Percentiles rank a stretch among this genome's conserved stretches.
phyloP scores from a whole-genome alignment of 2,113 vertebrate species.

The Phoxinus phoxinus region DNA sequence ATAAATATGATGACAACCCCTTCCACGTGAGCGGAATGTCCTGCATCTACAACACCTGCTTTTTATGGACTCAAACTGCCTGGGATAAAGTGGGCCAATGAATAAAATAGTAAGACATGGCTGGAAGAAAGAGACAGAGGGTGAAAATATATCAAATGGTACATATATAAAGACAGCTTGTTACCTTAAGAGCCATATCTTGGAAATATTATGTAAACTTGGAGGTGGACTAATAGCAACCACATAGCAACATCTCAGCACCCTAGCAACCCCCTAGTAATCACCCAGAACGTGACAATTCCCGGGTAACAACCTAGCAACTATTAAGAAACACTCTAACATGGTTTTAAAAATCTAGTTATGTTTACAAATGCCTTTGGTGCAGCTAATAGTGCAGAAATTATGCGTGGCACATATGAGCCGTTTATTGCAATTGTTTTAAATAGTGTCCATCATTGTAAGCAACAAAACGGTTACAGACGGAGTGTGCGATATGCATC shows the following conservation, averaged over 20 bases:
- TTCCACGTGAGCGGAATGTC: background rate
- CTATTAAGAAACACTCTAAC: no score
- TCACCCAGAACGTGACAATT: no score
- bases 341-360: no score
- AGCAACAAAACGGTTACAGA: background rate
- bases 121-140: background rate
- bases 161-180: background rate
- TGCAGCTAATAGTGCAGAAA: no score
- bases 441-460: background rate
- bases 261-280: background rate
- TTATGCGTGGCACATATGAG: no score
- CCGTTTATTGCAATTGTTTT: background rate
- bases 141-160: background rate
- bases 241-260: background rate
- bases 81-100: constrained; percentile 33
- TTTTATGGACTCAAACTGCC: constrained; percentile 21
- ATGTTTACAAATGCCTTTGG: no score
- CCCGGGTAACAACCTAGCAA: no score
- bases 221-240: background rate
- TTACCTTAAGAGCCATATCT: background rate
- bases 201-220: background rate
- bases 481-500: background rate
- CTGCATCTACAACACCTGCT: constrained; percentile 17
- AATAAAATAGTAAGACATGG: constrained; percentile 34
- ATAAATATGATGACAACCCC: constrained; percentile 17